Percentiles rank a stretch among this genome's conserved stretches.
These are phyloP conservation scores for Saccostrea echinata DNA, from an alignment of 1,140 invertebrate species.

Conservation along the genomic window DNA sequence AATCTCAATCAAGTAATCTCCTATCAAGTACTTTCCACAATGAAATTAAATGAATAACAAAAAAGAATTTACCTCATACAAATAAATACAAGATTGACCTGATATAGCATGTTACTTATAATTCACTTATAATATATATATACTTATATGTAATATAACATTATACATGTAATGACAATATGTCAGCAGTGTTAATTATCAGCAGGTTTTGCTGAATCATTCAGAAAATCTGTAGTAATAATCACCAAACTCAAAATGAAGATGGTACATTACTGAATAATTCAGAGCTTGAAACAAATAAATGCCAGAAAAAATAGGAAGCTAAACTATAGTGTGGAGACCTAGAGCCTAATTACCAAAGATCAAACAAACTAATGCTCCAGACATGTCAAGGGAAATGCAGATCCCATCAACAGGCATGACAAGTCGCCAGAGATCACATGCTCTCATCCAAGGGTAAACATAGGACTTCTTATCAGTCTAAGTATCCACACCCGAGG, in stretches of 20 bases:
- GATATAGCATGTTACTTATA: no score
- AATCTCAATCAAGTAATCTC: no score
- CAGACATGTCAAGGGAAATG: not conserved
- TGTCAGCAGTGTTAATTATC: no score
- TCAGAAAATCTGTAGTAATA: no score
- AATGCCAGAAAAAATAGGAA: not conserved
- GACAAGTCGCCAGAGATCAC: not conserved
- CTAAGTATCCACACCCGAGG: not conserved
- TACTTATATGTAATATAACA: no score
- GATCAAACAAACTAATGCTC: constrained; percentile 26
- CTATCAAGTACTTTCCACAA: no score
- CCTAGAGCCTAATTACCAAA: not conserved
- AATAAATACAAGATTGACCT: no score
- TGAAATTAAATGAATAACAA: no score
- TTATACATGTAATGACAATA: not conserved
- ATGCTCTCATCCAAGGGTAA: not conserved
- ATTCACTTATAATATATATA: no score
- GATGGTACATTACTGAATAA: not conserved
- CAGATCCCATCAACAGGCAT: not conserved
- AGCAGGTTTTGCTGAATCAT: no score
- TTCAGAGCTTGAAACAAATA: not conserved
- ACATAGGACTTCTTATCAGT: not conserved
- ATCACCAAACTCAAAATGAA: not conserved
- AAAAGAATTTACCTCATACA: no score
- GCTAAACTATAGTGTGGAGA: not conserved